phyloP scores from a whole-genome alignment of 2,113 vertebrate species.

The Hystrix brachyura region DNA sequence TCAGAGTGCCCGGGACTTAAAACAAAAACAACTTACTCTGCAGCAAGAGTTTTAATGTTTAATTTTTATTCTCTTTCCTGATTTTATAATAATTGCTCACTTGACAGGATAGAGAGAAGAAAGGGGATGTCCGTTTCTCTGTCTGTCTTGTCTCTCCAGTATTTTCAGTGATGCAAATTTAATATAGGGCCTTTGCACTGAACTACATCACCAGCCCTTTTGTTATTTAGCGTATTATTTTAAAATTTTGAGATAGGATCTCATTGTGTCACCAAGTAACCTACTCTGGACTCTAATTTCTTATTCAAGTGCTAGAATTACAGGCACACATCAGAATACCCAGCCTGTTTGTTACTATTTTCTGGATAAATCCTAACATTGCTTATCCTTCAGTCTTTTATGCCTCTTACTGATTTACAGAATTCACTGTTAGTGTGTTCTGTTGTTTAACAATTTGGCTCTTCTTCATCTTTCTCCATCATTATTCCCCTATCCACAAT shows the following conservation, averaged over 20 bases:
- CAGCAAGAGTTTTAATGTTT: neutral
- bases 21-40: neutral
- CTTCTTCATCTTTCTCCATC: neutral
- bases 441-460: neutral
- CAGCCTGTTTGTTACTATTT: neutral
- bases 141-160: neutral
- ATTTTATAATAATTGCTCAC: neutral
- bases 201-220: neutral
- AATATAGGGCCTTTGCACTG: neutral
- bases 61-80: neutral
- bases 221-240: neutral
- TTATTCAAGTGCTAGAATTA: too few species aligned
- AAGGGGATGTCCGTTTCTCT: neutral
- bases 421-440: neutral
- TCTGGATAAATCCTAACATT: neutral
- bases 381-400: neutral
- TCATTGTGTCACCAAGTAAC: neutral
- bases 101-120: neutral
- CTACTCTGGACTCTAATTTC: neutral
- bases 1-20: neutral
- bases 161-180: neutral
- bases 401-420: neutral
- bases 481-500: neutral
- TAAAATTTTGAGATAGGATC: neutral
- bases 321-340: too few species aligned